Conservation (phyloP, 2,113 vertebrate genomes). For the Salvelinus fontinalis region DNA sequence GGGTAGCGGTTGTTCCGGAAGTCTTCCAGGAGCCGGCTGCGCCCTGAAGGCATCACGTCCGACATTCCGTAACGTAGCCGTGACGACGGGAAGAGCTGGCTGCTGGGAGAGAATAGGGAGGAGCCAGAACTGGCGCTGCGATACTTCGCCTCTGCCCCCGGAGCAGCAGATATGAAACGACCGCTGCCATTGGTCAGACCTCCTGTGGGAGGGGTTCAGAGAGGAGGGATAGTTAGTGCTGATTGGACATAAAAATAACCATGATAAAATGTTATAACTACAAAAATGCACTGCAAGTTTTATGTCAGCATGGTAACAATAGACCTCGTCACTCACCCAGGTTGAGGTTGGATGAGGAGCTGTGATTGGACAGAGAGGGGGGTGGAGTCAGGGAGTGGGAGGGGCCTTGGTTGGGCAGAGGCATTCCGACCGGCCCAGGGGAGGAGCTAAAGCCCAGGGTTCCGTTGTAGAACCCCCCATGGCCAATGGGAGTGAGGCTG, state of each 20-base stretch:
- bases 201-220: constrained; percentile 71
- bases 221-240: background rate
- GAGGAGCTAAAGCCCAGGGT: constrained; percentile 95
- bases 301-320: too few species aligned
- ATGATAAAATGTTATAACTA: too few species aligned
- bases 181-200: constrained; percentile 97
- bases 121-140: constrained; percentile 91
- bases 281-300: too few species aligned
- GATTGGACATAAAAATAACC: too few species aligned
- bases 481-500: constrained; percentile 96
- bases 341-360: constrained; percentile 97
- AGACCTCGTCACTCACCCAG: constrained; percentile 80
- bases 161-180: constrained; percentile 96
- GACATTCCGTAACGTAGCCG: constrained; percentile 97
- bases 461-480: constrained; percentile 97
- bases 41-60: constrained; percentile 96
- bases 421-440: constrained; percentile 97
- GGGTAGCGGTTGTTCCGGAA: constrained; percentile 99
- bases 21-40: constrained; percentile 95
- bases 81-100: constrained; percentile 93
- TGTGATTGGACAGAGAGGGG: constrained; percentile 95
- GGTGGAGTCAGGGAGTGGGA: constrained; percentile 98
- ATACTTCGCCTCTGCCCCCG: constrained; percentile 97
- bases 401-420: constrained; percentile 95
- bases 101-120: constrained; percentile 97